Evolutionary conservation across 2,113 vertebrate genomes (phyloP).

Genomic region (Phaethornis superciliosus): DNA sequence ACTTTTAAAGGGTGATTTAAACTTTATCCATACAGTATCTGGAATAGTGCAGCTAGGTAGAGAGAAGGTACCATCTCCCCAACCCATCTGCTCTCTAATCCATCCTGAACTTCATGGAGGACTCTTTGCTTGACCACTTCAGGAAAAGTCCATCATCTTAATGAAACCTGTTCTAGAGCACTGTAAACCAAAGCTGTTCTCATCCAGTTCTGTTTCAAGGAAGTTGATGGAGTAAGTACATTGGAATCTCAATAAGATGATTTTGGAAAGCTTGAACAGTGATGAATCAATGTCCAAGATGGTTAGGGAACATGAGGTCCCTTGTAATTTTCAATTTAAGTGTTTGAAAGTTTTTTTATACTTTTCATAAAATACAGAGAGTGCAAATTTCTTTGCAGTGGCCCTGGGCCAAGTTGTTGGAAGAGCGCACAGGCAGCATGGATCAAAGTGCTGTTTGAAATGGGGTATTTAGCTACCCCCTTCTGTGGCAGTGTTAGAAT

Average conservation of each 20-base stretch:
- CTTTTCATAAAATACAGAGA: neutral
- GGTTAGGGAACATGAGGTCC: neutral
- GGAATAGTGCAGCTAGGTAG: neutral
- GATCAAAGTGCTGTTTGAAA: neutral
- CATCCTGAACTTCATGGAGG: neutral
- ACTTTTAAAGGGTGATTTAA: neutral
- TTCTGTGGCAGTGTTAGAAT: neutral
- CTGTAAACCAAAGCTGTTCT: neutral
- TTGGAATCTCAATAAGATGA: neutral
- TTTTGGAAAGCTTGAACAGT: neutral
- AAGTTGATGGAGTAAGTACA: neutral
- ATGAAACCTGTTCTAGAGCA: neutral
- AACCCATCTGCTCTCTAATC: neutral
- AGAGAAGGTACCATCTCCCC: neutral
- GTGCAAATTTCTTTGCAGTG: neutral
- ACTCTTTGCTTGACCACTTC: neutral
- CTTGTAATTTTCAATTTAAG: slow-evolving; percentile 2
- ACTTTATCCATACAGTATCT: neutral
- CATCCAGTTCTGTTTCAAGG: neutral
- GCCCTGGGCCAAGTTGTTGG: neutral
- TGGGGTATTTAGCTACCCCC: neutral
- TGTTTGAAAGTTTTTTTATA: neutral
- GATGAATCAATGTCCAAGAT: neutral
- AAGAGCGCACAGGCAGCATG: neutral
- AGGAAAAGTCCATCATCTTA: neutral